Conservation (phyloP, 2,888 invertebrate genomes). For the Atherix ibis region DNA sequence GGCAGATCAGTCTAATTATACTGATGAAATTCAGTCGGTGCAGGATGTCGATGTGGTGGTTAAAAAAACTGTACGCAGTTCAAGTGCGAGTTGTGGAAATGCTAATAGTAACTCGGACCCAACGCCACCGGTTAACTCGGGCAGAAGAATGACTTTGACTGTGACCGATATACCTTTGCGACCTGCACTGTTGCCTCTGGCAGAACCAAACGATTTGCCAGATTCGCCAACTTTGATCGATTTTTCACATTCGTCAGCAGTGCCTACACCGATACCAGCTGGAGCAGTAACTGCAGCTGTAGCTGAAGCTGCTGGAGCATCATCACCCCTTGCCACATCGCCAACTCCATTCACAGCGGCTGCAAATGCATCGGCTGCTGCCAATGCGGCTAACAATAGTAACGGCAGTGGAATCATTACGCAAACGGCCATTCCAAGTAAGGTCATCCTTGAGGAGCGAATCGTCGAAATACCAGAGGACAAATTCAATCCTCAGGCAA, state of each 20-base stretch:
- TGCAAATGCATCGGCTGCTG: neutral
- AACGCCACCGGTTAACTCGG: slow-evolving; percentile 9
- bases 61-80: no score
- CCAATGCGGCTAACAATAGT: neutral
- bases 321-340: neutral
- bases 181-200: slow-evolving; percentile 27
- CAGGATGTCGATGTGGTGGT: no score
- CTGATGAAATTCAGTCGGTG: no score
- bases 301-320: neutral
- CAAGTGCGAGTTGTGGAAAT: no score
- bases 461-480: slow-evolving; percentile 36
- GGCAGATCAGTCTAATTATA: no score
- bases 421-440: slow-evolving; percentile 23
- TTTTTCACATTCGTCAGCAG: no score
- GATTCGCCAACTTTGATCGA: slow-evolving; percentile 20
- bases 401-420: slow-evolving; percentile 9
- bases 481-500: slow-evolving; percentile 27
- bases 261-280: slow-evolving; percentile 8
- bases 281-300: no score
- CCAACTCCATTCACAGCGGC: no score
- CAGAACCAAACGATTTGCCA: slow-evolving; percentile 28
- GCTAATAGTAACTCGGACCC: no score
- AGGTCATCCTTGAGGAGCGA: slow-evolving; percentile 41
- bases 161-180: slow-evolving; percentile 30
- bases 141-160: slow-evolving; percentile 29